Evolutionary conservation across 2,888 invertebrate genomes (phyloP).

Genomic region (Coleophora flavipennella): DNA sequence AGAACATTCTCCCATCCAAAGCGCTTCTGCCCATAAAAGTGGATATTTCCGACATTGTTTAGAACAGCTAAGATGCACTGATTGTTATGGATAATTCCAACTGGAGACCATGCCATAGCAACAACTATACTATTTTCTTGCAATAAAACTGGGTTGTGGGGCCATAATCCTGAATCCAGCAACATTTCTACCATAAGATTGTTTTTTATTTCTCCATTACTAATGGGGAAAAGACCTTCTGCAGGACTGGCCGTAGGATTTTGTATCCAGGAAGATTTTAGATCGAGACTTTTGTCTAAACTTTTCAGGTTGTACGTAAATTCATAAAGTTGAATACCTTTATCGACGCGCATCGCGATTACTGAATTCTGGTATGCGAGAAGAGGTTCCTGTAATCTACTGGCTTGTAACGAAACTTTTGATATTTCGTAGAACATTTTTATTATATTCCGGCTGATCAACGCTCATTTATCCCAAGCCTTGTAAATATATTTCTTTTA

Average conservation of each 20-base stretch:
- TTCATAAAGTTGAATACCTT: slow-evolving; percentile 20
- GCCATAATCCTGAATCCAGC: slow-evolving; percentile 46
- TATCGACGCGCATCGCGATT: slow-evolving; percentile 36
- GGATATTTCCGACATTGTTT: slow-evolving; percentile 49
- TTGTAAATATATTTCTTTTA: too few relatives aligned
- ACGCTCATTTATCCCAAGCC: too few relatives aligned
- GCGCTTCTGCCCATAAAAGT: slow-evolving; percentile 27
- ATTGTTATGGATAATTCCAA: slow-evolving; percentile 25
- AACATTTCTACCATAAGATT: slow-evolving; percentile 44
- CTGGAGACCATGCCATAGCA: slow-evolving; percentile 44
- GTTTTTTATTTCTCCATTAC: slow-evolving; percentile 29
- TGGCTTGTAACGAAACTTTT: slow-evolving; percentile 28
- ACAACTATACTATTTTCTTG: slow-evolving; percentile 35
- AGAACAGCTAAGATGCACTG: slow-evolving; percentile 37
- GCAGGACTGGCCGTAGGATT: slow-evolving; percentile 38
- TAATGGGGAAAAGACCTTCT: slow-evolving; percentile 27
- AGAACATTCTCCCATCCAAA: slow-evolving; percentile 29
- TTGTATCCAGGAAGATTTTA: slow-evolving; percentile 28
- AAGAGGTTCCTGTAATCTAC: slow-evolving; percentile 33
- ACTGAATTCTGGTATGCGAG: slow-evolving; percentile 37
- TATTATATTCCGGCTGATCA: too few relatives aligned
- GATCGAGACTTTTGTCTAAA: slow-evolving; percentile 44
- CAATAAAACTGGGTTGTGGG: slow-evolving; percentile 38
- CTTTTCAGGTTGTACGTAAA: slow-evolving; percentile 14
- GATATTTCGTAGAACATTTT: slow-evolving; percentile 40